A percentile compares a stretch with the other conserved stretches of the same genome.
Conservation (phyloP, 2,888 invertebrate species). For the Barypeithes pellucidus region DNA sequence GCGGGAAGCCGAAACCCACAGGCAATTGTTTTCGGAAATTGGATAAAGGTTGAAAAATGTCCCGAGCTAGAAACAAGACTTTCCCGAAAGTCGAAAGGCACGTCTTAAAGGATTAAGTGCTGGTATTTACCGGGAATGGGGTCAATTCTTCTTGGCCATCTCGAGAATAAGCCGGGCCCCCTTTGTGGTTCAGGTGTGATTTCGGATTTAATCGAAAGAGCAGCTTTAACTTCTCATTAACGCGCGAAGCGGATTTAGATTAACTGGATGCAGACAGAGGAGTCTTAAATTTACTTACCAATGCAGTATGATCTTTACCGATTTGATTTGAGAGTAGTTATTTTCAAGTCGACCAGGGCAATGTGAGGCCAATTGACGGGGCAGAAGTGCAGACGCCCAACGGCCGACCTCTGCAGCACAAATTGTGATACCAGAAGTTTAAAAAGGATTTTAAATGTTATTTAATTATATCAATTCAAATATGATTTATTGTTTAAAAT, state of each 20-base stretch:
- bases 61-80: conserved; percentile 57
- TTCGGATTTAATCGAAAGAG: conserved; percentile 48
- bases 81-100: conserved; percentile 49
- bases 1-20: conserved; percentile 55
- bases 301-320: neutral
- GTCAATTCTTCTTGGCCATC: conserved; percentile 53
- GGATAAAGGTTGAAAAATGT: conserved; percentile 71
- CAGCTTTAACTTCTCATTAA: conserved; percentile 53
- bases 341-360: neutral
- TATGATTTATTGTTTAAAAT: no score
- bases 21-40: conserved; percentile 73
- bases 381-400: no score
- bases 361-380: no score
- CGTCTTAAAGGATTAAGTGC: conserved; percentile 55
- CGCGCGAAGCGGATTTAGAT: conserved; percentile 42
- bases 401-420: no score
- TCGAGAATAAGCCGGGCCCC: conserved; percentile 48
- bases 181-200: conserved; percentile 54
- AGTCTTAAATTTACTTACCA: neutral
- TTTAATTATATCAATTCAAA: no score
- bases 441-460: no score
- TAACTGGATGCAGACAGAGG: conserved; percentile 36
- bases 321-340: neutral
- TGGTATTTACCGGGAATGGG: conserved; percentile 53
- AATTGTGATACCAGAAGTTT: no score